Base-by-base conservation (phyloP, 92 coral and sea anemone species). In the Pocillopora grandis region DNA sequence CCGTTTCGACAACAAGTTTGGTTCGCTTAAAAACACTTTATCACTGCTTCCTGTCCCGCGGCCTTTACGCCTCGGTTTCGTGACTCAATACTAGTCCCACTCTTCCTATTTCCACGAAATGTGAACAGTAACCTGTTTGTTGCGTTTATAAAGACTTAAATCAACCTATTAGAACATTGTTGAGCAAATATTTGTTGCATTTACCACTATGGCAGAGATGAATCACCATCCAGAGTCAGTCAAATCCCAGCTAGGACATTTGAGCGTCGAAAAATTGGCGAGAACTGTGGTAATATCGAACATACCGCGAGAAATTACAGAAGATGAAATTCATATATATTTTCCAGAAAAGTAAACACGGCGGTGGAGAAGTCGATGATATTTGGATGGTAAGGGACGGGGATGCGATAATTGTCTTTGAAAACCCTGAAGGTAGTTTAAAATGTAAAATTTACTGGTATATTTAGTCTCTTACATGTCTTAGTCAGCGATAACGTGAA, bases 361-460 rank as follows among this genome's bases (percentile, higher is more conserved):
- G 85, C 57, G 91, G 91, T 11, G 91, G 91, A 9, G 91, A 88
- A 58, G 37, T 84, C 74, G 88, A 88, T 16, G 12, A 33, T 27
- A 80, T 78, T n/a, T 60, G 15, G 52, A 63, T 84, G 36, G 21
- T 57, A 2, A 66, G 35, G 5, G 48, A 83, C 12, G 76, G 76
- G 12, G 27, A 35, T 31, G 91, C 85, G 17, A 21, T 88, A 18
- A 55, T 88, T 1, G 79, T 75, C 49, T 88, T 88, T 55, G 91
- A 84, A 12, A 20, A n/a, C 0, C 65, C 16, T 9, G 85, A 83
- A 78, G 82, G 91, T 88, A n/a, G 16, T 71, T 84, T n/a, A n/a
- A n/a, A n/a, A n/a, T n/a, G n/a, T n/a, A n/a, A n/a, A n/a, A n/a
- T n/a, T n/a, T n/a, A n/a, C n/a, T n/a, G n/a, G n/a, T n/a, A n/a